Evolutionary conservation across 2,888 invertebrate species (phyloP).

Genomic region (Drosophila quasianomalipes): DNA sequence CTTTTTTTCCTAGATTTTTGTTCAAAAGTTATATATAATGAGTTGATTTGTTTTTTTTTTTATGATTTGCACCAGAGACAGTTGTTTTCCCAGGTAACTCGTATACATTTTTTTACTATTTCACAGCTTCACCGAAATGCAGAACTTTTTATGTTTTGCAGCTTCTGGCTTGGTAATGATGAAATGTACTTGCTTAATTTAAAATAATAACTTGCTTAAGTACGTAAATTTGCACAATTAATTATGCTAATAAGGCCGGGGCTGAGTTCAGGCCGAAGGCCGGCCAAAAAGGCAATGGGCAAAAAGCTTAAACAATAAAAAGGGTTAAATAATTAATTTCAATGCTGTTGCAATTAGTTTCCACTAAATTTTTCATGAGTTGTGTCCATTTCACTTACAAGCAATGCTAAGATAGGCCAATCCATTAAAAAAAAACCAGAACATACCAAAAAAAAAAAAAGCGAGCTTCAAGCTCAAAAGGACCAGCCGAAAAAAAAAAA

Average conservation of each 20-base stretch:
- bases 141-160: not conserved
- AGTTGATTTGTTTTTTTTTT: not conserved
- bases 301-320: constrained; percentile 78
- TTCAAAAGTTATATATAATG: not conserved
- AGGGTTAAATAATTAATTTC: constrained; percentile 83
- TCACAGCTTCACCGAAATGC: not conserved
- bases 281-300: constrained; percentile 63
- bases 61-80: not conserved
- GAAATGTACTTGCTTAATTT: constrained; percentile 70
- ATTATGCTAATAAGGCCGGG: constrained; percentile 81
- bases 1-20: not conserved
- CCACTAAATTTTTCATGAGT: constrained; percentile 82
- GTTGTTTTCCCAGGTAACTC: not conserved
- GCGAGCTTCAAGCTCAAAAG: constrained; percentile 18
- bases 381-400: constrained; percentile 49
- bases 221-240: constrained; percentile 82
- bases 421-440: constrained; percentile 11
- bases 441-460: constrained; percentile 4
- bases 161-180: constrained; percentile 22
- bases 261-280: constrained; percentile 27
- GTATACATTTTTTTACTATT: not conserved
- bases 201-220: constrained; percentile 82
- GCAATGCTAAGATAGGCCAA: constrained; percentile 42
- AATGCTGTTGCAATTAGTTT: constrained; percentile 81
- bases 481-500: constrained; percentile 13